Evolutionary conservation across 2,888 invertebrate genomes (phyloP).

Genomic region (Hofmannophila pseudospretella): DNA sequence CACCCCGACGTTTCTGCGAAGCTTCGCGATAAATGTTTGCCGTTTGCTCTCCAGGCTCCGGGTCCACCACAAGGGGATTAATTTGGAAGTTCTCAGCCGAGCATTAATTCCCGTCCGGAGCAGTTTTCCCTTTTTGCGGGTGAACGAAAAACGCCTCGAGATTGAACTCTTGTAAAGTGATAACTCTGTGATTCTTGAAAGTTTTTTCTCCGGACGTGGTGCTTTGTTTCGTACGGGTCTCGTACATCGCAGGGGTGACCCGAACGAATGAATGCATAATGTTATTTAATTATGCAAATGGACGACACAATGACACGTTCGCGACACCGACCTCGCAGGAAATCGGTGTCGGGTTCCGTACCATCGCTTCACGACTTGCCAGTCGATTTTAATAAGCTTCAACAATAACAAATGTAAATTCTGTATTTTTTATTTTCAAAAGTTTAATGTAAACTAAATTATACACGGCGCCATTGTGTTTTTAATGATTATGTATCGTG

Average conservation of each 20-base stretch:
- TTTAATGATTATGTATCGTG: background rate
- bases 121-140: slow-evolving; percentile 58
- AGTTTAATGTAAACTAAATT: background rate
- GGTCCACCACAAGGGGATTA: slow-evolving; percentile 63
- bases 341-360: slow-evolving; percentile 55
- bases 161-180: slow-evolving; percentile 33
- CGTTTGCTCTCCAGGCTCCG: slow-evolving; percentile 40
- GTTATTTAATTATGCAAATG: slow-evolving; percentile 71
- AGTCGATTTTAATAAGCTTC: slow-evolving; percentile 1
- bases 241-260: slow-evolving; percentile 49
- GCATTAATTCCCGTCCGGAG: slow-evolving; percentile 49
- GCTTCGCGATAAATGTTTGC: slow-evolving; percentile 52
- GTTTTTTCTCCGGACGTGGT: slow-evolving; percentile 16
- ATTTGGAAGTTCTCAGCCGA: slow-evolving; percentile 55
- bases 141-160: slow-evolving; percentile 33
- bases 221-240: slow-evolving; percentile 41
- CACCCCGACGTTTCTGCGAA: slow-evolving; percentile 49
- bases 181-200: slow-evolving; percentile 28
- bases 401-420: slow-evolving; percentile 1
- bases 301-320: slow-evolving; percentile 47
- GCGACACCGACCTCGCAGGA: slow-evolving; percentile 47
- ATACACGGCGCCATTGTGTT: background rate
- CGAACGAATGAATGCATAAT: slow-evolving; percentile 66
- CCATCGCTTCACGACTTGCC: slow-evolving; percentile 11
- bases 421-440: background rate